phyloP scores from a whole-genome alignment of 2,888 invertebrate genomes.

The Lycocerus yunnanus region DNA sequence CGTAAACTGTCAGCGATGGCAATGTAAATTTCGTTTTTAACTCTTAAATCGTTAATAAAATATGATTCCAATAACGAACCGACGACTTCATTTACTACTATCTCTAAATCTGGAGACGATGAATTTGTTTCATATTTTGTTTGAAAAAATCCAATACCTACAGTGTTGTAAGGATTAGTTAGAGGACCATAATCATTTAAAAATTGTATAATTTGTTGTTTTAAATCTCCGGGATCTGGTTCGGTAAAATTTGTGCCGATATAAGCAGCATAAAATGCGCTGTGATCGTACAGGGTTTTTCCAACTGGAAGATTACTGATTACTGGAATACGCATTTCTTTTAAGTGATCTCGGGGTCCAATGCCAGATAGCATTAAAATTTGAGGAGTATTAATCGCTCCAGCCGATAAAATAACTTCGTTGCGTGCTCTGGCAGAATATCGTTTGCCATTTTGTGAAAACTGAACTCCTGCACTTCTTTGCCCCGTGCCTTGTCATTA shows the following conservation, averaged over 20 bases:
- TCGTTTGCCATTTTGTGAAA: slow-evolving; percentile 67
- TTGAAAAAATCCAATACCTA: too few species aligned
- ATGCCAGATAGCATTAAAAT: slow-evolving; percentile 90
- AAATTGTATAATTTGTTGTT: background rate
- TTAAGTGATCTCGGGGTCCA: slow-evolving; percentile 77
- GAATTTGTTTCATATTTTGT: too few species aligned
- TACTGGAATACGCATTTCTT: slow-evolving; percentile 73
- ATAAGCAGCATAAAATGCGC: background rate
- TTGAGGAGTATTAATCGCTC: slow-evolving; percentile 87
- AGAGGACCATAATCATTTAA: too few species aligned
- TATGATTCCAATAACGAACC: too few species aligned
- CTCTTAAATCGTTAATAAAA: too few species aligned
- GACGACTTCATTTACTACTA: too few species aligned
- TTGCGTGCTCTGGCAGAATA: slow-evolving; percentile 72
- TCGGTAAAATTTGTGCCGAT: background rate
- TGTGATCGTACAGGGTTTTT: slow-evolving; percentile 85
- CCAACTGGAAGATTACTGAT: slow-evolving; percentile 78
- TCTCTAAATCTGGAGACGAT: too few species aligned
- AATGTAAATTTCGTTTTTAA: too few species aligned
- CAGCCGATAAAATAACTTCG: slow-evolving; percentile 85
- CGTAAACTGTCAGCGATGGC: too few species aligned
- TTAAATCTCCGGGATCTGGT: background rate
- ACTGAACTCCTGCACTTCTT: slow-evolving; percentile 80
- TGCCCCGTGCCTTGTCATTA: slow-evolving; percentile 68
- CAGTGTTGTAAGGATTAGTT: too few species aligned